Evolutionary conservation across 2,797 vertebrate species (phyloP).

Genomic region (Cephalopachus bancanus): DNA sequence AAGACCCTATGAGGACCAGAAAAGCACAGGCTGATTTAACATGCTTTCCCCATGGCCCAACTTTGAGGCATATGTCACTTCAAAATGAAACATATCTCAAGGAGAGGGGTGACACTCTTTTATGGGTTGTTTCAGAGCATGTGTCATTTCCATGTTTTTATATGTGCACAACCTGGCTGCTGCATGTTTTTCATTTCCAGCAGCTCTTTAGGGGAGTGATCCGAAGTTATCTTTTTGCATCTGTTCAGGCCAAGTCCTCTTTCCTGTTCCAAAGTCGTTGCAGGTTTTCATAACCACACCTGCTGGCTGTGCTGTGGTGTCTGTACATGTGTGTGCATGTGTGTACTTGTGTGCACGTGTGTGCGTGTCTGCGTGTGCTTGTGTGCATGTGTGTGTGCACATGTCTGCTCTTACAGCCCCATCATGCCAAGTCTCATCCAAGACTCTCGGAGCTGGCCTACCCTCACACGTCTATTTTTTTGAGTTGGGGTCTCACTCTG

Average conservation of each 20-base stretch:
- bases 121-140: neutral
- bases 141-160: neutral
- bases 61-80: neutral
- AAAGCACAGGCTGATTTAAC: neutral
- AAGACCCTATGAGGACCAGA: neutral
- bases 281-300: neutral
- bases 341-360: neutral
- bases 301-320: neutral
- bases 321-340: neutral
- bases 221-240: neutral
- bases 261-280: neutral
- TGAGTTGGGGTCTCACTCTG: too few species aligned
- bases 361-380: rapidly evolving
- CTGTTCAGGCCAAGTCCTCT: neutral
- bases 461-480: rapidly evolving
- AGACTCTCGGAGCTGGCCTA: rapidly evolving
- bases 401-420: neutral
- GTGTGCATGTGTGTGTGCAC: too few species aligned
- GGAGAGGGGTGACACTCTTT: neutral
- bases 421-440: rapidly evolving
- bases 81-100: neutral
- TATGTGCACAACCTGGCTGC: neutral
- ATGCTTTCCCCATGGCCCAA: rapidly evolving
- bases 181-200: rapidly evolving
- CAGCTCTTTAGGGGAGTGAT: neutral